Evolutionary conservation across 2,888 invertebrate genomes (phyloP).

Genomic region (Leptinotarsa juncta): DNA sequence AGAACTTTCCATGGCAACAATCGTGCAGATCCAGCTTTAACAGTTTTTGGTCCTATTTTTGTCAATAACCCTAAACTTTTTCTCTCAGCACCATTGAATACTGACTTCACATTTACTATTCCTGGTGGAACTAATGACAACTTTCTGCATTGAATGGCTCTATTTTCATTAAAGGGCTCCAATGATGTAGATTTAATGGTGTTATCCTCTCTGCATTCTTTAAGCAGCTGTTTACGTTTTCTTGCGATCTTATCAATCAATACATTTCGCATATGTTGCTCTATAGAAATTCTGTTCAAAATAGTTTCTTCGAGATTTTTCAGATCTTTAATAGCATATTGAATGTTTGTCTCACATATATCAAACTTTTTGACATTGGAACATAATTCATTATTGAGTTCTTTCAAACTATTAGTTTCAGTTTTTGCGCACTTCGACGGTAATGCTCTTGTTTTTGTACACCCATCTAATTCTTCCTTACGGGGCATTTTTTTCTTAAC

Average conservation of each 20-base stretch:
- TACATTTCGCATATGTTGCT: constrained; percentile 8
- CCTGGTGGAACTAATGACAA: neutral
- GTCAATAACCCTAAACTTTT: constrained; percentile 45
- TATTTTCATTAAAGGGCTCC: constrained; percentile 16
- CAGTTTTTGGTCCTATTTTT: constrained; percentile 47
- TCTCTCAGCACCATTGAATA: constrained; percentile 48
- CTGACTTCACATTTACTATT: constrained; percentile 15
- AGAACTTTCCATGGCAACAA: constrained; percentile 55
- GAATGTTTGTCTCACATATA: constrained; percentile 29
- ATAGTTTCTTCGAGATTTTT: constrained; percentile 29
- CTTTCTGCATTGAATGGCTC: constrained; percentile 38
- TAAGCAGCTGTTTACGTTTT: constrained; percentile 47
- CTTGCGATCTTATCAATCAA: constrained; percentile 19
- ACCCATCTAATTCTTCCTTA: neutral
- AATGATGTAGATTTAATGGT: neutral
- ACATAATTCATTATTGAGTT: constrained; percentile 38
- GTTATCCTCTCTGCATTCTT: constrained; percentile 35
- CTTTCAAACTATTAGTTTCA: neutral
- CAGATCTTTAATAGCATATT: constrained; percentile 4
- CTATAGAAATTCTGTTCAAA: constrained; percentile 28
- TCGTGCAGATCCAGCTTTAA: constrained; percentile 49
- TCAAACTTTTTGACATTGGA: constrained; percentile 42
- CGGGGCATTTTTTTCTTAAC: constrained; percentile 16
- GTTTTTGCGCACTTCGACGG: constrained; percentile 12
- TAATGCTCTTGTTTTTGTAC: neutral